These are phyloP conservation scores for Drosophila melanosoma DNA, from an alignment of 2,888 invertebrate genomes.

Conservation along the genomic window DNA sequence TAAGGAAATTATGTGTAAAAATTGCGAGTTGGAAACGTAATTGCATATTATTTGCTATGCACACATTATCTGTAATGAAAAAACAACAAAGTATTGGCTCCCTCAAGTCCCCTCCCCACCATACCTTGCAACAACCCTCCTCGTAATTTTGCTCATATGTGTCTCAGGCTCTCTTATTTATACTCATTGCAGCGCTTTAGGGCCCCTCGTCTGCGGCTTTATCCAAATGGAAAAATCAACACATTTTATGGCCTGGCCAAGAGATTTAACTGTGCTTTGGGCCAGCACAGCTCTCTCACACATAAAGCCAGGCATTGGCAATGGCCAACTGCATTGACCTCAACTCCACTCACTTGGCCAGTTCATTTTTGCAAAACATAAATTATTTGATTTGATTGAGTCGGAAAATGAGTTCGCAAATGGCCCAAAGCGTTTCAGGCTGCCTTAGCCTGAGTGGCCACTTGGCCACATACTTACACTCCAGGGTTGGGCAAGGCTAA, in stretches of 20 bases:
- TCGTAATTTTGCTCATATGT: constrained; percentile 41
- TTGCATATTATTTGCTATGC: constrained; percentile 28
- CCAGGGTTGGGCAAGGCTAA: constrained; percentile 48
- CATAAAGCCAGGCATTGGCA: constrained; percentile 34
- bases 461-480: constrained; percentile 30
- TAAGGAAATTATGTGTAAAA: too few relatives aligned
- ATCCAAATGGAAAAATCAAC: constrained; percentile 80
- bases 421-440: constrained; percentile 68
- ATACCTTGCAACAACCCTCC: background rate
- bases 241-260: constrained; percentile 71
- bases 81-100: constrained; percentile 22
- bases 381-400: constrained; percentile 84
- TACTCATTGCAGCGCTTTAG: constrained; percentile 75
- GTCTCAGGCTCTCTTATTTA: constrained; percentile 59
- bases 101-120: background rate
- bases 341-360: constrained; percentile 77
- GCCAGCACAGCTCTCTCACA: constrained; percentile 37
- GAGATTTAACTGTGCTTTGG: constrained; percentile 73
- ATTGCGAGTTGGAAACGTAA: background rate
- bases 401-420: constrained; percentile 83
- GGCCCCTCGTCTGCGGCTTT: constrained; percentile 41
- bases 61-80: constrained; percentile 34
- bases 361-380: constrained; percentile 78
- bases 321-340: constrained; percentile 65
- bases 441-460: constrained; percentile 23